Base-by-base conservation (phyloP, 2,888 invertebrate genomes). In the Sphaerophoria taeniata region DNA sequence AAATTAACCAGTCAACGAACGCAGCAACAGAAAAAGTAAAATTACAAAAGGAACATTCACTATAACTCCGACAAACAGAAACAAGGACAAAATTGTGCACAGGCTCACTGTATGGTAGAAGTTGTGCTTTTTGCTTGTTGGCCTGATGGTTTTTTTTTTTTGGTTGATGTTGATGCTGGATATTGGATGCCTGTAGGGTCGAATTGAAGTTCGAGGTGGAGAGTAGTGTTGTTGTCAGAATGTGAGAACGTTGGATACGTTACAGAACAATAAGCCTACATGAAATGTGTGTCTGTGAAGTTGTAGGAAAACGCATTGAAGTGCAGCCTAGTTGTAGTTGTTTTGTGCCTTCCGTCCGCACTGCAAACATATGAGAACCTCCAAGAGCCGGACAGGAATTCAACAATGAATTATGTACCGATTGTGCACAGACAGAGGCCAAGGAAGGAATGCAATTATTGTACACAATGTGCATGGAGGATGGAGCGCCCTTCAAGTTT, bases 291-390 rank as follows among this genome's bases (percentile, higher is more conserved):
- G 51, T 9, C 36, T 43, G 16, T 36, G n/a, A n/a, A 24, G 33
- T 36, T 58, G 36, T 58, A 70, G 70, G 56, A 70, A 43, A 70
- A 58, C 70, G n/a, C n/a, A n/a, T n/a, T n/a, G n/a, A n/a, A n/a
- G n/a, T n/a, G 70, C 70, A 58, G 58, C 14, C 60, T 69, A 49
- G 67, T 60, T 24, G 60, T 34, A 67, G 72, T 77, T 76, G 63
- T 77, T 61, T 72, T 70, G 58, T 71, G 74, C 70, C 69, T 75
- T 75, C 56, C 75, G 65, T 80, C 56, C 70, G 65, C 67, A 60
- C 51, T 47, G 53, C 63, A 77, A 82, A 77, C 65, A 75, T 67
- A 82, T 77, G 81, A 77, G 45, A 45, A 55, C 55, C 67, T 72
- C 61, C 60, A 77, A 76, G 67, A 67, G 60, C 53, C 14, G 51